Evolutionary conservation across 2,888 invertebrate species (phyloP).

Genomic region (Dryobotodes eremita): DNA sequence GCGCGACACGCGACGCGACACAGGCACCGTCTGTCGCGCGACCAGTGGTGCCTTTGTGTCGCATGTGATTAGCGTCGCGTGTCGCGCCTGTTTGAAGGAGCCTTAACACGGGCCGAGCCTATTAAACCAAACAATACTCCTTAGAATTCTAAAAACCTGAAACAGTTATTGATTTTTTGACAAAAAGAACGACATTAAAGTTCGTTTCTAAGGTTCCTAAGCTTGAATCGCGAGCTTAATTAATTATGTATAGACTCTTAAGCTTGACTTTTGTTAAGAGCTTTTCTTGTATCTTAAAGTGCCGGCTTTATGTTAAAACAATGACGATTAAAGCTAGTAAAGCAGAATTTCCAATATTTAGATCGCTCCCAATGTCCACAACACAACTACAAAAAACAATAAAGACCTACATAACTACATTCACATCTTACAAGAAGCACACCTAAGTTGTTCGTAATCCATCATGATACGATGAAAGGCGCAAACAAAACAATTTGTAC

Average conservation of each 20-base stretch:
- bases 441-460: slow-evolving; percentile 41
- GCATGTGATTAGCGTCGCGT: too few relatives aligned
- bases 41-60: too few relatives aligned
- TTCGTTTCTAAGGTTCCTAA: background rate
- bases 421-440: slow-evolving; percentile 22
- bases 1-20: too few relatives aligned
- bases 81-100: too few relatives aligned
- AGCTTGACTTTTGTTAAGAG: background rate
- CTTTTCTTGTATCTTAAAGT: background rate
- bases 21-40: too few relatives aligned
- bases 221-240: slow-evolving; percentile 10
- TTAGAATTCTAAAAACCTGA: background rate
- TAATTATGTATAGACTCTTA: background rate
- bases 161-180: background rate
- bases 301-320: background rate
- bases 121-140: too few relatives aligned
- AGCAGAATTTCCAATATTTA: background rate
- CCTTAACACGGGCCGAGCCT: too few relatives aligned
- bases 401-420: slow-evolving; percentile 23
- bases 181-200: background rate
- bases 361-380: background rate
- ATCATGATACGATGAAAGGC: slow-evolving; percentile 54
- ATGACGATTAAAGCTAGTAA: background rate
- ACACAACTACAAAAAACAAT: slow-evolving; percentile 9
- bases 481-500: slow-evolving; percentile 51